phyloP scores from a whole-genome alignment of 2,888 invertebrate species.

The Ganaspis brasiliensis region DNA sequence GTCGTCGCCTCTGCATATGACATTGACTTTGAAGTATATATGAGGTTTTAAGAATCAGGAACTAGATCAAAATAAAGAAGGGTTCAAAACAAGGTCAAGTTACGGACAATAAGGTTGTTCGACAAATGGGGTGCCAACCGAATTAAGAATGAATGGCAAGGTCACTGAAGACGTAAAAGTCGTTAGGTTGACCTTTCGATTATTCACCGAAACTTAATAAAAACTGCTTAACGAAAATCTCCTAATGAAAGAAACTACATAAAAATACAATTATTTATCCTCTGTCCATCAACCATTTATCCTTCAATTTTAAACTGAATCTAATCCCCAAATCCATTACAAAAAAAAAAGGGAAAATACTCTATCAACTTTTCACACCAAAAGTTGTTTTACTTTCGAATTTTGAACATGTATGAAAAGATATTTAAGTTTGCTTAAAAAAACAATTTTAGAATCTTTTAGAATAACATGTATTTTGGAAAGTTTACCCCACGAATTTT shows the following conservation, averaged over 20 bases:
- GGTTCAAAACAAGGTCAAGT: slow-evolving; percentile 16
- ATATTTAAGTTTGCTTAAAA: background rate
- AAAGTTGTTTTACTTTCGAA: no score
- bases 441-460: background rate
- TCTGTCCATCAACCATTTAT: no score
- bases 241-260: no score
- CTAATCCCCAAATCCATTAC: no score
- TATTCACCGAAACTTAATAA: background rate
- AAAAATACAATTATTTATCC: no score
- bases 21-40: slow-evolving; percentile 31
- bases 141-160: slow-evolving; percentile 35
- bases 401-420: background rate
- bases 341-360: no score
- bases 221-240: background rate
- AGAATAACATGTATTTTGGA: slow-evolving; percentile 14
- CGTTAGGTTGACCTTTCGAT: background rate
- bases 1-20: no score
- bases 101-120: slow-evolving; percentile 6
- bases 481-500: background rate
- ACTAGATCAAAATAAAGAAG: slow-evolving; percentile 4
- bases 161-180: slow-evolving; percentile 11
- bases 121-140: slow-evolving; percentile 27
- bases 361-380: no score
- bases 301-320: no score
- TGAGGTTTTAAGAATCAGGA: slow-evolving; percentile 3